Percentiles rank a stretch among this genome's conserved stretches.
These are phyloP conservation scores for Amiota communis DNA, from an alignment of 2,888 invertebrate species.

Conservation along the genomic window DNA sequence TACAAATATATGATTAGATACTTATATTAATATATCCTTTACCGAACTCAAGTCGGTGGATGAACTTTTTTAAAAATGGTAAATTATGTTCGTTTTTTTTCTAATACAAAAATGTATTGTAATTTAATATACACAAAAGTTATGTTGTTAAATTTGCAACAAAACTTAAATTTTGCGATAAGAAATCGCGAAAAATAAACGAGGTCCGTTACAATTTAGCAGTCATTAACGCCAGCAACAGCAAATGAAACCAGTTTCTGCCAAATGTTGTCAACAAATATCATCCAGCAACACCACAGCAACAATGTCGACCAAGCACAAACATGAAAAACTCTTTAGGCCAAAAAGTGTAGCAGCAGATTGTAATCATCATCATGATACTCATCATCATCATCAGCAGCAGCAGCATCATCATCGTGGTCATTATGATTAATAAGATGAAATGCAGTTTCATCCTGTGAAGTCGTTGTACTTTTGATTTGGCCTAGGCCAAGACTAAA, in stretches of 20 bases:
- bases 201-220: constrained; percentile 29
- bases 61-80: no score
- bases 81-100: no score
- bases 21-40: no score
- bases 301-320: background rate
- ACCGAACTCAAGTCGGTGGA: no score
- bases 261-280: constrained; percentile 39
- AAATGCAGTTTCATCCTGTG: constrained; percentile 39
- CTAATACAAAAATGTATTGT: no score
- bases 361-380: constrained; percentile 17
- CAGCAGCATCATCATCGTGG: background rate
- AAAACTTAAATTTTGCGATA: no score
- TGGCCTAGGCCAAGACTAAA: background rate
- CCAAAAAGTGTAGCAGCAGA: constrained; percentile 61
- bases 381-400: background rate
- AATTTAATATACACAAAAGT: no score
- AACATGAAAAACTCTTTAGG: constrained; percentile 53
- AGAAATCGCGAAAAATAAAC: background rate
- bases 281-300: no score
- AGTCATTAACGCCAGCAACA: constrained; percentile 52
- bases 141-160: no score
- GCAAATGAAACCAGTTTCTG: constrained; percentile 53
- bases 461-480: constrained; percentile 64
- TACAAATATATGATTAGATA: no score
- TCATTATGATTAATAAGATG: no score